Evolutionary conservation across 2,888 invertebrate genomes (phyloP), one percentile per base, ranked within the genome.

Genomic region (Yponomeuta cagnagella): DNA sequence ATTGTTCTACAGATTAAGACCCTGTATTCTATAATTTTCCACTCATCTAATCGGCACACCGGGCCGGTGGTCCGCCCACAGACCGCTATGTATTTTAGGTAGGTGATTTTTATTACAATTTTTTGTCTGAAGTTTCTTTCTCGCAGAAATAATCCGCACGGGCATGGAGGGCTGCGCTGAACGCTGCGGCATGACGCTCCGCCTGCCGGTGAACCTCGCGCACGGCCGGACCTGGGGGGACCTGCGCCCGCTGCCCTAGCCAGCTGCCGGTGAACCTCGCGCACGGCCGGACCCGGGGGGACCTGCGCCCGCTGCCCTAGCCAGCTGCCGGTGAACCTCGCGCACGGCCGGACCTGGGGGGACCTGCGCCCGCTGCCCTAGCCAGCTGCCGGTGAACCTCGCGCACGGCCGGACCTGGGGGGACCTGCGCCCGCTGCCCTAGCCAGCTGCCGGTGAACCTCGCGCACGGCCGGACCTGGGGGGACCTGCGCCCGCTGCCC

Each of bases 131-230:
- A 8, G 63, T n/a, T 63, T 9, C 9, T 23, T 30, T 63, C 15
- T 67, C 70, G 37, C 80, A 91, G 90, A 48, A 2, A 75, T 85
- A 72, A 84, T 90, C 58, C 82, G 82, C 68, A 73, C 75, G 1
- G 82, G 77, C 48, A 91, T 92, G 91, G 88, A 89, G 74, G 72
- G 74, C 0, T 83, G 88, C 76, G 89, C 87, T 1, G 72, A 68
- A 48, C 75, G 71, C n/a, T 82, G 82, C 75, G 86, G 87, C 6
- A 70, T 89, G 79, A 10, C 74, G 2, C 74, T 77, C 70, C 5
- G 77, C 43, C 81, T 92, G 73, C 90, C 91, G 8, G 89, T 90
- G 2, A 74, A 82, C 4, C n/a, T 90, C 70, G 72, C 77, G 48
- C 72, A 71, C 48, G 92, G 91, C 2, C 71, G 68, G 15, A 77